Evolutionary conservation across 2,113 vertebrate genomes (phyloP), one percentile per base, ranked within the genome.

Genomic region (Catharus bicknelli): DNA sequence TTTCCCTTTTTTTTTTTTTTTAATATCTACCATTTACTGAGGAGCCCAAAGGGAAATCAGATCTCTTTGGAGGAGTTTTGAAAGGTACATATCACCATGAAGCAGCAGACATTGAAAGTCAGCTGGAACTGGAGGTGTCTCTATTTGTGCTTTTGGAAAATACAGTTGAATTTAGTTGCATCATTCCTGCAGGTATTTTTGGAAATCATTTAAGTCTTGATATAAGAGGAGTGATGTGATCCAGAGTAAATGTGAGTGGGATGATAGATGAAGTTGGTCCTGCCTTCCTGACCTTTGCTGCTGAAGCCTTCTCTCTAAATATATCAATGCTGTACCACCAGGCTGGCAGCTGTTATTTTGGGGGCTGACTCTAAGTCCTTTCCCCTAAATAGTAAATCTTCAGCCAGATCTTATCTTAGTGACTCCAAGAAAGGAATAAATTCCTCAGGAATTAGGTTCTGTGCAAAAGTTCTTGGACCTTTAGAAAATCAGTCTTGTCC

Each of bases 81-180:
- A 40, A 70, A 80, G 68, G 59, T 53, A 5, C 5, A 4, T 57
- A 13, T 34, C 22, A 27, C 5, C 14, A 34, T 48, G 84, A 72
- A 75, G 40, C 48, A 81, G 48, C 53, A 68, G 40, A 23, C 25
- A 22, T 3, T 75, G 58, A 59, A 68, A 77, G 36, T 68, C 69
- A 59, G 16, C 63, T 78, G 74, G 25, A 59, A 29, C 30, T 72
- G 43, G 48, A 22, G 66, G 43, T 36, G 27, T 48, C 64, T 86
- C 59, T 73, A 51, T 78, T 89, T 84, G 27, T 89, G 84, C 78
- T 77, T 78, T 89, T 91, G 66, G 58, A 78, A 95, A 72, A 75
- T 50, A 47, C n/a, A 59, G 29, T 54, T 57, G 43, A 69, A 78
- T 48, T 81, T 42, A 62, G 36, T n/a, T 81, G 50, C 40, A 47